phyloP scores from a whole-genome alignment of 64 coral and sea anemone species.

The Porites lutea region DNA sequence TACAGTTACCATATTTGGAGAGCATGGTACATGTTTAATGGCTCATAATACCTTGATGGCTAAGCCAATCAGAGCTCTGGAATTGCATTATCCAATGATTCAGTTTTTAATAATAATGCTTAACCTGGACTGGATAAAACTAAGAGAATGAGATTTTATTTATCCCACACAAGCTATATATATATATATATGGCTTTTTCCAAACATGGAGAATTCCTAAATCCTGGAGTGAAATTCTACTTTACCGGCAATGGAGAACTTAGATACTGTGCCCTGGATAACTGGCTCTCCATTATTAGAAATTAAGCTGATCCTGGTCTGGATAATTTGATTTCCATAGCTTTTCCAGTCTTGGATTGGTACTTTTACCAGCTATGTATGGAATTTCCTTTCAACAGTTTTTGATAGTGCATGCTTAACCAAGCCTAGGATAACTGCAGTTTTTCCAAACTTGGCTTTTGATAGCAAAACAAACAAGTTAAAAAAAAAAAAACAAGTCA shows the following conservation, averaged over 20 bases:
- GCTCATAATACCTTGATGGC: too few species aligned
- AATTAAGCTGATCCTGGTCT: neutral
- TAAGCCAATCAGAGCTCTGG: too few species aligned
- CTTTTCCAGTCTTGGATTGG: neutral
- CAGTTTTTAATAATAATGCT: too few species aligned
- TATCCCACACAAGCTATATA: neutral
- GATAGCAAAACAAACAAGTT: too few species aligned
- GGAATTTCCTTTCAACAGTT: neutral
- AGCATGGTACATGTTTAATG: too few species aligned
- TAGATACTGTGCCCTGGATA: neutral
- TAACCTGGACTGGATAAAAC: neutral
- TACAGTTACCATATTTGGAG: too few species aligned
- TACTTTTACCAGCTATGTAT: neutral
- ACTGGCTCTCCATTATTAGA: neutral
- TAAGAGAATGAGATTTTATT: neutral
- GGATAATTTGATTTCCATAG: neutral
- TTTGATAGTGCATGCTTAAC: neutral
- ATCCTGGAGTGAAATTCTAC: neutral
- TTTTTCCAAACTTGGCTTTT: neutral
- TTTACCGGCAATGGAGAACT: too few species aligned
- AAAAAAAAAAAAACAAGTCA: too few species aligned
- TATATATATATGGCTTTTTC: neutral
- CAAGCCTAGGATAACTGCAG: neutral
- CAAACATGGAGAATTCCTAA: neutral
- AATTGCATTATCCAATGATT: too few species aligned